These are phyloP conservation scores for Aethes cnicana DNA, from an alignment of 2,888 invertebrate species.

Conservation along the genomic window DNA sequence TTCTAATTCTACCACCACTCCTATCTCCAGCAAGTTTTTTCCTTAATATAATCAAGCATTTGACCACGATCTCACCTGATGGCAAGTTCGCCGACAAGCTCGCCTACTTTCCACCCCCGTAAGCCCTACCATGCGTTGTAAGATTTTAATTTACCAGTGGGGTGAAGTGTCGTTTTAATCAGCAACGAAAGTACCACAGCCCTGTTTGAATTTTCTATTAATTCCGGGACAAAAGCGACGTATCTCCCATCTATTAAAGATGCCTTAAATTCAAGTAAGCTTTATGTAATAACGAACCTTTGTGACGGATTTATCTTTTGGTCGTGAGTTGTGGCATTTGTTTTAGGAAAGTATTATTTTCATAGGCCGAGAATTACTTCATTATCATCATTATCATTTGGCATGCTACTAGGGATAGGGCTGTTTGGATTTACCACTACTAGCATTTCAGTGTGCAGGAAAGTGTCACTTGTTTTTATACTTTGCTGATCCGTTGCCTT, in stretches of 20 bases:
- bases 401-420: no score
- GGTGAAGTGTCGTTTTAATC: slow-evolving; percentile 72
- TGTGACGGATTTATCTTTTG: slow-evolving; percentile 18
- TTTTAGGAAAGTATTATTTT: no score
- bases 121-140: slow-evolving; percentile 57
- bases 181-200: slow-evolving; percentile 54
- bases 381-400: no score
- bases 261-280: slow-evolving; percentile 67
- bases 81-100: slow-evolving; percentile 10
- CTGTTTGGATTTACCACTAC: no score
- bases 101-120: slow-evolving; percentile 33
- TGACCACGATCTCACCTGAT: no score
- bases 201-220: slow-evolving; percentile 79
- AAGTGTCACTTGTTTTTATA: no score
- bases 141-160: slow-evolving; percentile 69
- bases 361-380: no score
- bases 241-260: slow-evolving; percentile 80
- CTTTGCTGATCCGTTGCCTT: no score
- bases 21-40: no score
- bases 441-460: no score
- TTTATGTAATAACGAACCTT: slow-evolving; percentile 18
- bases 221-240: slow-evolving; percentile 68
- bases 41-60: no score
- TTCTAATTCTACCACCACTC: no score
- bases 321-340: not conserved